A percentile compares a stretch with the other conserved stretches of the same genome.
phyloP scores from a whole-genome alignment of 1,140 invertebrate genomes.

The Goniozus legneri region DNA sequence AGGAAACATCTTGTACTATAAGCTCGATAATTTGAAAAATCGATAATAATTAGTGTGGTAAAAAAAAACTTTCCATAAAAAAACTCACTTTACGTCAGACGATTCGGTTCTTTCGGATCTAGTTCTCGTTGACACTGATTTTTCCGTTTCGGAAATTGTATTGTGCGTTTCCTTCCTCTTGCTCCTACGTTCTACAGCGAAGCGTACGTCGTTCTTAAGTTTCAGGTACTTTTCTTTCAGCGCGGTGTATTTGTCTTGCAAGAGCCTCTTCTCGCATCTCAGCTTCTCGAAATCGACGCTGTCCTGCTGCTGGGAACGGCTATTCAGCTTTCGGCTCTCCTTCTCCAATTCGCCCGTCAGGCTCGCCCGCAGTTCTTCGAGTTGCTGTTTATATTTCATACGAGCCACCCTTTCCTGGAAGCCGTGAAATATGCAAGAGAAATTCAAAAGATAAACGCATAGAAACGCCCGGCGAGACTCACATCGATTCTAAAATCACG shows the following conservation, averaged over 20 bases:
- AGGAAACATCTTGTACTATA: no score
- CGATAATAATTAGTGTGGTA: background rate
- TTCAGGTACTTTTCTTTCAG: constrained; percentile 77
- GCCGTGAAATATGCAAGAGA: background rate
- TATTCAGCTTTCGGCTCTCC: constrained; percentile 48
- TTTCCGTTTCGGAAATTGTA: constrained; percentile 71
- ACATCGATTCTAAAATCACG: constrained; percentile 53
- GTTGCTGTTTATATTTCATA: constrained; percentile 62
- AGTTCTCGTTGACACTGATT: constrained; percentile 56
- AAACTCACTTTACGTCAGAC: constrained; percentile 50
- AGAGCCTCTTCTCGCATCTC: constrained; percentile 66
- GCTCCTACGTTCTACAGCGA: constrained; percentile 59
- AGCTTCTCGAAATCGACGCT: constrained; percentile 62
- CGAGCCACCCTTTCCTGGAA: constrained; percentile 58
- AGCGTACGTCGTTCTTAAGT: constrained; percentile 73
- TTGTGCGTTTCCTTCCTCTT: constrained; percentile 59
- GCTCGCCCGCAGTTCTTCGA: constrained; percentile 61
- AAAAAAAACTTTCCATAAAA: background rate
- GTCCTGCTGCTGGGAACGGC: constrained; percentile 44
- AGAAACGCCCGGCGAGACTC: constrained; percentile 20
- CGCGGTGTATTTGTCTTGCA: constrained; percentile 75
- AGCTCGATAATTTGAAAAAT: background rate
- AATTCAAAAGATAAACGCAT: constrained; percentile 5
- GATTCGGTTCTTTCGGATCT: constrained; percentile 48
- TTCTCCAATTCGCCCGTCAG: constrained; percentile 60